These are phyloP conservation scores for Tenualosa ilisha DNA, from an alignment of 2,797 vertebrate species.

Conservation along the genomic window DNA sequence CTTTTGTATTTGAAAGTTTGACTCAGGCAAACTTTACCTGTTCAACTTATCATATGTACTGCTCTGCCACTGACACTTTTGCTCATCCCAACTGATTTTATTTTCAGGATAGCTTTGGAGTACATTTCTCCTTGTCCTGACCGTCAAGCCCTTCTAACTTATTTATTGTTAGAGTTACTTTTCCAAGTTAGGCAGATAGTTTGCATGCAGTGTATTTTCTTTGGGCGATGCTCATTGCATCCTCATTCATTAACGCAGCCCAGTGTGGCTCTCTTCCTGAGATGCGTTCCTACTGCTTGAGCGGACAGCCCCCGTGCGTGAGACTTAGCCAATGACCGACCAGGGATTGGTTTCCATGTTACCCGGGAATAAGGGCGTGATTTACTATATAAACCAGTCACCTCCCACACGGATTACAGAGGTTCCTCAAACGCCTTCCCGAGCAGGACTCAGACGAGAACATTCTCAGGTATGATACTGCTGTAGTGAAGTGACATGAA, in stretches of 20 bases:
- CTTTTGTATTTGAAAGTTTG: no score
- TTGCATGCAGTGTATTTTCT: not conserved
- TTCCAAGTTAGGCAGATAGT: not conserved
- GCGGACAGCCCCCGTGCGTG: not conserved
- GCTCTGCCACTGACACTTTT: no score
- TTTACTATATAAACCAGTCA: constrained; percentile 67
- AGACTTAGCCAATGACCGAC: constrained; percentile 63
- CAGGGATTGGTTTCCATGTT: constrained; percentile 41
- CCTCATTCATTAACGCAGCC: not conserved
- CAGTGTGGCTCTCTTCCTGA: not conserved
- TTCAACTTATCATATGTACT: no score
- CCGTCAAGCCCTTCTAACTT: no score
- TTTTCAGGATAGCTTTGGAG: not conserved
- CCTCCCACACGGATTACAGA: constrained; percentile 47
- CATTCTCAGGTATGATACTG: constrained; percentile 43
- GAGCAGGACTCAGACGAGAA: not conserved
- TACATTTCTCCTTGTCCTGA: not conserved
- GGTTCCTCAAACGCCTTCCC: not conserved
- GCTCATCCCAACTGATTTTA: not conserved
- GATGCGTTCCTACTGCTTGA: not conserved
- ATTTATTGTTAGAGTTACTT: not conserved
- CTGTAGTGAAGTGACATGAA: not conserved
- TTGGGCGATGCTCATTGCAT: not conserved
- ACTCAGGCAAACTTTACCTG: no score
- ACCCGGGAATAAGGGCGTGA: constrained; percentile 64